Base-by-base conservation (phyloP, 2,888 invertebrate species). In the Toxonevra muliebris region DNA sequence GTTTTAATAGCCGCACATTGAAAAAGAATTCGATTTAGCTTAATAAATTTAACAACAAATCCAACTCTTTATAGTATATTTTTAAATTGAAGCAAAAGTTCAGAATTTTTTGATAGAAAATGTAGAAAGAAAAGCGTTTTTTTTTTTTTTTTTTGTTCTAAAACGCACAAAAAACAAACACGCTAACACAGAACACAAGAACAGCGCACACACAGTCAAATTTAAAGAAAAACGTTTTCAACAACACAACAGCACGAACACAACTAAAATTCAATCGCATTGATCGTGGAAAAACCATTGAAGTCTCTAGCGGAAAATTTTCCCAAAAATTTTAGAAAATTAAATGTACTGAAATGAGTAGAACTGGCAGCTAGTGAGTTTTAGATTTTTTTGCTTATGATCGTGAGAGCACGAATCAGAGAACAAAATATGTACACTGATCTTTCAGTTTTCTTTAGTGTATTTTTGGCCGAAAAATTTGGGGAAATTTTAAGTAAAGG, bases 171-270 rank as follows among this genome's bases (percentile, higher is more conserved):
- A 48, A 58, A 52, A 62, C 55, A 57, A 61, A 62, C 66, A 62
- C 48, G 58, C 48, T 53, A 41, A 42, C 66, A 61, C 41, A 19
- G n/a, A 61, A 66, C 57, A 55, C 45, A 64, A 57, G 19, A 30
- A 64, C 59, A 52, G 20, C 57, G 41, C 45, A 61, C 61, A 55
- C 61, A 66, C 66, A 45, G 30, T 41, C 66, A 66, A 30, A 30
- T 2, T 30, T 7, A 30, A 30, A 54, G 66, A 62, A 65, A 69
- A 73, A 71, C 70, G 75, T 71, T 73, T 74, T 70, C 70, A 72
- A 74, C 73, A 73, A 73, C 72, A 71, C 72, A 65, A 73, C 73
- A 72, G 69, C 72, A 74, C 71, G 69, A 73, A 69, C 66, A 69
- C 73, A 74, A 75, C 75, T 75, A 65, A 30, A 30, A 30, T 15